These are phyloP conservation scores for Willowsia nigromaculata DNA, from an alignment of 2,888 invertebrate genomes.

Conservation along the genomic window DNA sequence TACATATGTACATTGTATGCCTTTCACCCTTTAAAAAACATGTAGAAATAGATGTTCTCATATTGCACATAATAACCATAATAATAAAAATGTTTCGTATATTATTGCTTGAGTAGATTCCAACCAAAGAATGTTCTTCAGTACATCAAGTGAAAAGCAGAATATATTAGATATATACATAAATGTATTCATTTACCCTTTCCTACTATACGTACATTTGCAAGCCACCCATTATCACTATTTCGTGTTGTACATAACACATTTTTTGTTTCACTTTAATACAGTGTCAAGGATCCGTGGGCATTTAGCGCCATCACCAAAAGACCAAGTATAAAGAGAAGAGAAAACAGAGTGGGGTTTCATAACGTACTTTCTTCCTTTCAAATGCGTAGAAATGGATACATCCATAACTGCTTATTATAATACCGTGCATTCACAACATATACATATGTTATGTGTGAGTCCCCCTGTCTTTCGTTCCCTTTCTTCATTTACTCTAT, in stretches of 20 bases:
- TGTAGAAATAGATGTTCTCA: background rate
- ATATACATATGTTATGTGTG: background rate
- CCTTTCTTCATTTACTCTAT: background rate
- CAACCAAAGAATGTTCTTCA: too few species aligned
- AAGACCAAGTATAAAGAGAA: too few species aligned
- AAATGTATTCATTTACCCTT: background rate
- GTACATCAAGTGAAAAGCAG: background rate
- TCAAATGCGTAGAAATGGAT: background rate
- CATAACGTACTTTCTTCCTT: background rate
- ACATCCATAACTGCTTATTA: background rate
- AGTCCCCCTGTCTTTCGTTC: background rate
- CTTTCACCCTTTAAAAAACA: background rate
- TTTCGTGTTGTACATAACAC: background rate
- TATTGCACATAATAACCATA: conserved; percentile 23
- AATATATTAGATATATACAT: background rate
- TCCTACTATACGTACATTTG: background rate
- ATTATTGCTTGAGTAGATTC: background rate
- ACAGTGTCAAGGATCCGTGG: conserved; percentile 33
- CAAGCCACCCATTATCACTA: background rate
- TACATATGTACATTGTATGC: background rate
- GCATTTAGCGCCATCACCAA: conserved; percentile 37
- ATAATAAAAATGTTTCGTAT: conserved; percentile 11
- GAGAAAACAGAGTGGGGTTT: conserved; percentile 15
- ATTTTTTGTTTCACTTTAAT: conserved; percentile 5
- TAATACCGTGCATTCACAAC: background rate